Conservation (phyloP, 2,797 vertebrate species). For the Potorous gilbertii region DNA sequence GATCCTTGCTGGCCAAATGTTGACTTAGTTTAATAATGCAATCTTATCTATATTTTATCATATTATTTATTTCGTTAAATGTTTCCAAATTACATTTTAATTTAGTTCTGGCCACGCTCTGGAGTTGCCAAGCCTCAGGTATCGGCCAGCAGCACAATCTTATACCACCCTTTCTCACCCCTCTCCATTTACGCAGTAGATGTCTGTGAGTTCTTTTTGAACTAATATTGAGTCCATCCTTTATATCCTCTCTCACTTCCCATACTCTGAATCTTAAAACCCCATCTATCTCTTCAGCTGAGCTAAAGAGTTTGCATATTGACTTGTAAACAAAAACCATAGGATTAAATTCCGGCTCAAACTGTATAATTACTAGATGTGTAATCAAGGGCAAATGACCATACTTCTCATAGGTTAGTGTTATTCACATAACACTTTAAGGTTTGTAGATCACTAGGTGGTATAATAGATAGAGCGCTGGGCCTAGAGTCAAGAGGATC, state of each 20-base stretch:
- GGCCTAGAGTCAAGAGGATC: background rate
- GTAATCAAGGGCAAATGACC: background rate
- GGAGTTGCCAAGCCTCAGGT: background rate
- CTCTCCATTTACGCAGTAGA: background rate
- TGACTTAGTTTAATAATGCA: background rate
- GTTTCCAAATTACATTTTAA: background rate
- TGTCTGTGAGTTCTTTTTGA: background rate
- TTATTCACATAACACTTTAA: background rate
- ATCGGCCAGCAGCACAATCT: background rate
- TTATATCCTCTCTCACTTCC: background rate
- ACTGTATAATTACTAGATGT: background rate
- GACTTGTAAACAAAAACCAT: background rate
- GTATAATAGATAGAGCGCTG: background rate
- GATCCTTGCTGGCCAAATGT: background rate
- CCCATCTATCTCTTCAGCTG: background rate
- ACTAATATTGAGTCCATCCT: background rate
- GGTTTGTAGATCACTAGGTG: background rate
- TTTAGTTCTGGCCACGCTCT: background rate
- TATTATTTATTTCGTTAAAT: background rate
- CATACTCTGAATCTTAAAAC: background rate
- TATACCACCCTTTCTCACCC: background rate
- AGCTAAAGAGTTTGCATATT: background rate
- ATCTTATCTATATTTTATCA: background rate
- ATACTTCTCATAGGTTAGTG: background rate
- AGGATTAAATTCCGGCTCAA: background rate